phyloP scores from a whole-genome alignment of 2,113 vertebrate species.

The Saguinus midas region DNA sequence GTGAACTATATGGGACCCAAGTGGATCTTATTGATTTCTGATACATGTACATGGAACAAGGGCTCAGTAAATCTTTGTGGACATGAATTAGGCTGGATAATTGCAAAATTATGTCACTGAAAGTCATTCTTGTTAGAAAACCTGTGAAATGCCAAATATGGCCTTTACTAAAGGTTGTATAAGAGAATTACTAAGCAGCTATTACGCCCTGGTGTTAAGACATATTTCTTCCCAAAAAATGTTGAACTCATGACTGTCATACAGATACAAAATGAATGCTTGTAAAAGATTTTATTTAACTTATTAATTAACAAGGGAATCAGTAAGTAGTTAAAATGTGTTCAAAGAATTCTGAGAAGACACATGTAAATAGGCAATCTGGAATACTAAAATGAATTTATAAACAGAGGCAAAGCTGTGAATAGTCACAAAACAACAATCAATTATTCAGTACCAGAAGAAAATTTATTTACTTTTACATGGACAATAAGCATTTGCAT shows the following conservation, averaged over 20 bases:
- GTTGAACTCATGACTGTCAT: not conserved
- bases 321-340: not conserved
- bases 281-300: not conserved
- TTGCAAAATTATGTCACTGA: slow-evolving; percentile 59
- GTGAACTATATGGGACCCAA: not conserved
- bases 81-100: slow-evolving; percentile 62
- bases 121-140: slow-evolving; percentile 59
- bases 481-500: not conserved
- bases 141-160: slow-evolving; percentile 38
- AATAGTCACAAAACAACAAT: not conserved
- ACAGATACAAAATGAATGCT: not conserved
- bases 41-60: not conserved
- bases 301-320: not conserved
- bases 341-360: slow-evolving; percentile 8
- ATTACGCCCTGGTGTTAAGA: not conserved
- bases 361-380: not conserved
- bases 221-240: not conserved
- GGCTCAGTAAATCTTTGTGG: slow-evolving; percentile 51
- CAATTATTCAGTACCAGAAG: not conserved
- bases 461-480: slow-evolving; percentile 31
- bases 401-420: not conserved
- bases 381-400: not conserved
- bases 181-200: slow-evolving; percentile 32
- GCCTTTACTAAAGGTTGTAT: slow-evolving; percentile 53
- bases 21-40: slow-evolving; percentile 41